Percentiles rank a stretch among this genome's conserved stretches.
phyloP scores from a whole-genome alignment of 2,113 vertebrate genomes.

The Proterorhinus semilunaris region DNA sequence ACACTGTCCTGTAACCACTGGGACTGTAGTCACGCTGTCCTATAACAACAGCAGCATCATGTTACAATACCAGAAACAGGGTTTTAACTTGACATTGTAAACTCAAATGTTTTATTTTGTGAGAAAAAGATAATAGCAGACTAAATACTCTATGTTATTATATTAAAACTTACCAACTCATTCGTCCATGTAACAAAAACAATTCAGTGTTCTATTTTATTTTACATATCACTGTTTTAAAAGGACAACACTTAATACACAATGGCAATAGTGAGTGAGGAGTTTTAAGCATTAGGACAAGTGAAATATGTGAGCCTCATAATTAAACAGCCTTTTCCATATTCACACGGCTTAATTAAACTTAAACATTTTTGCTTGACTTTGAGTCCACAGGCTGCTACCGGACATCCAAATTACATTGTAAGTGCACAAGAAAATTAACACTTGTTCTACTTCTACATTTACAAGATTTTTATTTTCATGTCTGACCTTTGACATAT shows the following conservation, averaged over 20 bases:
- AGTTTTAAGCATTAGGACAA: conserved; percentile 22
- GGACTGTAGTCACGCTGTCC: no score
- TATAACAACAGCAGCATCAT: no score
- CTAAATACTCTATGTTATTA: neutral
- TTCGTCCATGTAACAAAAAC: neutral
- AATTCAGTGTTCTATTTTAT: conserved; percentile 22
- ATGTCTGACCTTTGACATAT: no score
- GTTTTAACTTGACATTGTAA: no score
- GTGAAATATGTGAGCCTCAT: conserved; percentile 1
- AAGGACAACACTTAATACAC: conserved; percentile 18
- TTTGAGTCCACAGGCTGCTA: neutral
- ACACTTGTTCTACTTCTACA: no score
- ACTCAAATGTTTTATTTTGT: no score
- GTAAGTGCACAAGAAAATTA: neutral
- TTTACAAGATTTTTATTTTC: no score
- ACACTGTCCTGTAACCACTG: no score
- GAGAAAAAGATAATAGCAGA: neutral
- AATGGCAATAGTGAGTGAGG: conserved; percentile 15
- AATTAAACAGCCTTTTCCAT: neutral
- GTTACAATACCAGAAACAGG: no score
- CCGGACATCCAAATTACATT: neutral
- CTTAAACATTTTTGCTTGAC: neutral
- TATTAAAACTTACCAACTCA: no score
- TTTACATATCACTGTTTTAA: conserved; percentile 25
- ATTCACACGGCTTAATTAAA: neutral